Evolutionary conservation across 1,140 invertebrate genomes (phyloP), one percentile per base, ranked within the genome.

Genomic region (Scaptomyza pallida): DNA sequence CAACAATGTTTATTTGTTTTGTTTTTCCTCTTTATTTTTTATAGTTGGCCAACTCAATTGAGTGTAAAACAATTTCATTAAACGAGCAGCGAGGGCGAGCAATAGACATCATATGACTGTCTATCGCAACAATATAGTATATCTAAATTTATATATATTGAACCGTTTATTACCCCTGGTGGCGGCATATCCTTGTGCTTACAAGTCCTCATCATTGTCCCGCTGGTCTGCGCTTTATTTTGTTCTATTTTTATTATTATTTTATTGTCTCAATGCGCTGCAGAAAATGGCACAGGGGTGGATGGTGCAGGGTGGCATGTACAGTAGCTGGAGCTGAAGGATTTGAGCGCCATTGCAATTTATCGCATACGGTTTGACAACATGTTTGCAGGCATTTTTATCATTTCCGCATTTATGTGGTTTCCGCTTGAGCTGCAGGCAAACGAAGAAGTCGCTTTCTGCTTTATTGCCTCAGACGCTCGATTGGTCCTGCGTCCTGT

Each of bases 21-120:
- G 15, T 15, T 52, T 57, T 41, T 60, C n/a, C 33, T 51, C 43
- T 15, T 21, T 69, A 19, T 30, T 40, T 78, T 82, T 77, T 74
- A 56, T 74, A 80, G 82, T 89, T 89, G 86, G 71, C 71, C 77
- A 89, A 85, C 61, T 89, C 85, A 89, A 89, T 89, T 89, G 85
- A 89, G 85, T 89, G 85, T 89, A 89, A 89, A 89, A 85, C 85
- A 89, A 89, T 89, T 89, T 89, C 74, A 85, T 89, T 89, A 83
- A 85, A 72, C 72, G 68, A 43, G 45, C 51, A 61, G 78, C 33
- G 19, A 35, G 37, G 37, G 52, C 50, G 26, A 12, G 12, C 26
- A 37, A 52, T 26, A 45, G 26, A 48, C 50, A 21, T 16, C 30
- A 23, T 62, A 41, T 35, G 41, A 63, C 59, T 48, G 51, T 74